Evolutionary conservation across 2,113 vertebrate species (phyloP), one percentile per base, ranked within the genome.

Genomic region (Limanda limanda): DNA sequence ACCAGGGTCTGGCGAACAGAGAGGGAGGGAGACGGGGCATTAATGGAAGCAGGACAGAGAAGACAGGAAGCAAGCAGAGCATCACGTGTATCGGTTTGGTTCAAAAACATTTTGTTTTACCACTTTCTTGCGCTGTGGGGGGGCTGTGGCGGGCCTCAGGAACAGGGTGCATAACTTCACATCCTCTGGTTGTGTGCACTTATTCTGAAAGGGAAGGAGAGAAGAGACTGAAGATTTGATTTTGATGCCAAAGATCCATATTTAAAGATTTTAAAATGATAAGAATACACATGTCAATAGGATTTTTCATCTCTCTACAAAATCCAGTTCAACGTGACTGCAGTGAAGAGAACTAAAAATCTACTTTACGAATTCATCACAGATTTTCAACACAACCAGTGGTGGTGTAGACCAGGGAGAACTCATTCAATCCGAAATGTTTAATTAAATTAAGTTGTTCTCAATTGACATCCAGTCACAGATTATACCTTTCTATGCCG

Each of bases 101-200:
- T 45, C 31, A 31, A 11, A 64, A 23, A 40, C 17, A 13, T 12
- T 42, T 42, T 13, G 21, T 56, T 90, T 92, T 81, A 95, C 94
- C 88, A 94, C 91, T 82, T 94, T 94, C 83, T 95, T 95, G 55
- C 90, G 88, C 51, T 87, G 92, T 2, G 92, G 89, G 12, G 74
- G 89, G 0, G 83, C 85, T 2, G 89, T 71, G 40, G 86, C 60
- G 0, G 94, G 92, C 56, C 90, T 90, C 47, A 94, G 63, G 51
- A 94, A 93, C 74, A 95, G 74, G 3, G 92, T 92, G 52, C 93
- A 95, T 76, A 95, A 66, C 81, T 95, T 94, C 58, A 95, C 93
- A 64, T 95, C 94, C 60, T 95, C 94, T 25, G 94, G 94, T 54
- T 95, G 93, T 51, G 94, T 94, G 9, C 94, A 95, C 66, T 94